Base-by-base conservation (phyloP, 2,113 vertebrate genomes). In the Hemicordylus capensis region DNA sequence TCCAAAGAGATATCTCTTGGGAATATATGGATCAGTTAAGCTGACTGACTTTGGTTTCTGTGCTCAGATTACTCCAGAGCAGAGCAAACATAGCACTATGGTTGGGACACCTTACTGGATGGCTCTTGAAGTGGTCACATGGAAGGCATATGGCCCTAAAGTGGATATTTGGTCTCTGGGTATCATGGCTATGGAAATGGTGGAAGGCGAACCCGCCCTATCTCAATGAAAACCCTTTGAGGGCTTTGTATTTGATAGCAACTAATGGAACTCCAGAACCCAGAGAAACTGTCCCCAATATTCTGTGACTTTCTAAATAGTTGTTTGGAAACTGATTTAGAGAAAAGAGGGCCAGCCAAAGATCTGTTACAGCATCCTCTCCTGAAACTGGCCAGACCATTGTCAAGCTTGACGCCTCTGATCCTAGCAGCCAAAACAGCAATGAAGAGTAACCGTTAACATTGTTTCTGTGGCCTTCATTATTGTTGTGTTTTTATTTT, bases 171-270 rank as follows among this genome's bases (percentile, higher is more conserved):
- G 99, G 99, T 99, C 98, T 26, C 95, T 99, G 92, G 99, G 99
- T 59, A 99, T 99, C 89, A 99, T 99, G 99, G 98, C 98, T 46
- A 99, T 99, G 51, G 99, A 99, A 95, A 99, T 99, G 99, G 98
- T 99, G 46, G 98, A 99, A 96, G 99, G 99, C 92, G 99, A 99
- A 46, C 99, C n/a, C 99, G 42, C 99, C 99, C 0, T 99, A 99
- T 95, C 98, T 99, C 94, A 99, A 99, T 0, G 99, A 99, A 93
- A 99, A 99, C 95, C 99, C 99, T 24, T 95, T 99, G 87, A 97
- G 99, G 96, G 98, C 99, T 24, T 97, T 99, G 66, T 99, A 99
- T 95, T 97, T 99, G 92, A 99, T 99, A 93, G 99, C 99, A 93
- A 99, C 99, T 79, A 99, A 99, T 70, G 99, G 99, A 93, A 99